These are phyloP conservation scores for Lindbergichthys nudifrons DNA, from an alignment of 2,797 vertebrate species.

Conservation along the genomic window DNA sequence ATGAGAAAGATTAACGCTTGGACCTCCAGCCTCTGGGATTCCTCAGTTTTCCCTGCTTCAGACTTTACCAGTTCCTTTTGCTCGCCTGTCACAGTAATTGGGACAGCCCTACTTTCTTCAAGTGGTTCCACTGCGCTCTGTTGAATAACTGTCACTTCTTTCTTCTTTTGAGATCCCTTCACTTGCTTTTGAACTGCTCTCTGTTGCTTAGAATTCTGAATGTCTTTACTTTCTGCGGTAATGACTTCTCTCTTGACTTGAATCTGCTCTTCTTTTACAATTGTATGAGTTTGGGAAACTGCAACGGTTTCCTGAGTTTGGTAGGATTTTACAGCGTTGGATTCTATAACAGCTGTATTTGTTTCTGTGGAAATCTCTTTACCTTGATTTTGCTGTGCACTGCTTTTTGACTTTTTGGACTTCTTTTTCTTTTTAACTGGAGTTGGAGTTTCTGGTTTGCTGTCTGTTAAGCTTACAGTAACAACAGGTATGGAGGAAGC, in stretches of 20 bases:
- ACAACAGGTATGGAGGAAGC: constrained; percentile 19
- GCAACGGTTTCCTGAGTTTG: constrained; percentile 66
- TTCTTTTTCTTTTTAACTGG: constrained; percentile 82
- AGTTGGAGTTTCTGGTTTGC: constrained; percentile 59
- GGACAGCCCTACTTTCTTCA: constrained; percentile 63
- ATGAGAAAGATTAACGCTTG: constrained; percentile 84
- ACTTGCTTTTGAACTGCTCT: constrained; percentile 72
- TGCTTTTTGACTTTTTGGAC: constrained; percentile 81
- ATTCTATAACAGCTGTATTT: constrained; percentile 60
- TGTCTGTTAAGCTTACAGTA: constrained; percentile 48
- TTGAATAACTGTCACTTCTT: constrained; percentile 65
- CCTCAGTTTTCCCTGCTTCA: constrained; percentile 75
- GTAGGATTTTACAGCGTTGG: constrained; percentile 61
- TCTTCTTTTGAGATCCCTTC: constrained; percentile 74
- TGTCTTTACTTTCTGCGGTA: constrained; percentile 66
- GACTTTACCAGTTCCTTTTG: constrained; percentile 72
- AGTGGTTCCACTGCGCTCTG: constrained; percentile 69
- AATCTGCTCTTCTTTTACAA: constrained; percentile 59
- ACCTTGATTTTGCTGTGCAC: constrained; percentile 57
- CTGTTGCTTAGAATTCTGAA: constrained; percentile 68
- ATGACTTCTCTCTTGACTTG: constrained; percentile 70
- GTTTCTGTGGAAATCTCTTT: constrained; percentile 71
- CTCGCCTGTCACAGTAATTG: constrained; percentile 73
- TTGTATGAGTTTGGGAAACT: constrained; percentile 64
- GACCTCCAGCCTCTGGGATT: constrained; percentile 82